Evolutionary conservation across 1,140 invertebrate species (phyloP), one percentile per base, ranked within the genome.

Genomic region (Microplitis mediator): DNA sequence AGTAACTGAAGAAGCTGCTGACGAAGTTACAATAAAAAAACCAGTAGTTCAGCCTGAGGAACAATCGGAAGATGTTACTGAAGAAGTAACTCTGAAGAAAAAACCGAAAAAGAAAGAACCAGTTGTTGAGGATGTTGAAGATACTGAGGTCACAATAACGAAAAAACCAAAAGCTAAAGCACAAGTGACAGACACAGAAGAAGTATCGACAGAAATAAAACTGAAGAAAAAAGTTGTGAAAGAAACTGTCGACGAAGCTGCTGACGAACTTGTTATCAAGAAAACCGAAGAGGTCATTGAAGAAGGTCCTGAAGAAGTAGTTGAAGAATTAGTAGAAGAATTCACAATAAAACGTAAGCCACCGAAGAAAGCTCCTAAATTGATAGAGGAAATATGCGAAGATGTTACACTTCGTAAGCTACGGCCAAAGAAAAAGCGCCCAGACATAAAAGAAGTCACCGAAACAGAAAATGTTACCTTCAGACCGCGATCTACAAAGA

Each of bases 391-490:
- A 85, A 89, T 90, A 66, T 89, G 90, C 70, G 91, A 93, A 82
- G 92, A 93, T 86, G 85, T 93, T 13, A 93, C 91, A 4, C 88
- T 94, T 23, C 92, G 92, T 78, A 93, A 92, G 80, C 81, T 92
- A 61, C 91, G 91, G 71, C 90, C 89, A 32, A 87, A 90, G 61
- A 90, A 89, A 80, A 91, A 91, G 85, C 89, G 76, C 75, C 88
- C 89, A 54, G 88, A 90, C 77, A 88, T 93, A 74, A 90, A 90
- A 50, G 93, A 94, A 86, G 87, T 92, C 39, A 90, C 91, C 1
- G 92, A 93, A 83, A 89, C 90, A 1, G 92, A 94, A 86, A 91
- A 89, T 76, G 92, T 94, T 3, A 94, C 91, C 14, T 94, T 95
- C 84, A 90, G 91, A 76, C 92, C 93, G 9, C 91, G 90, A 82